phyloP scores from a whole-genome alignment of 2,797 vertebrate genomes.

The Hyperoplus immaculatus region DNA sequence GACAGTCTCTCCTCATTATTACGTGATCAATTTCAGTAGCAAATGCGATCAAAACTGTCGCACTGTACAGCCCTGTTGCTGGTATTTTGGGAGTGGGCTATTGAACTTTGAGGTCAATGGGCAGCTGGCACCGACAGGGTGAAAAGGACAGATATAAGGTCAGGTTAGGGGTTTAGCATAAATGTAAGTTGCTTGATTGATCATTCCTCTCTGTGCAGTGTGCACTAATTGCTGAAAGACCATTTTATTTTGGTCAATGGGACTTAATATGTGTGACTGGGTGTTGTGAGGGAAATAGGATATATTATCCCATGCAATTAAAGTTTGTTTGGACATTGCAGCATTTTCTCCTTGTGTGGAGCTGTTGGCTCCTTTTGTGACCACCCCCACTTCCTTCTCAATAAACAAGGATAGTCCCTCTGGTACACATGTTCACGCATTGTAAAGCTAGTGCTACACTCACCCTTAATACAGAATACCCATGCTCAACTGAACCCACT shows the following conservation, averaged over 20 bases:
- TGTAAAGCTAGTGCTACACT: conserved; percentile 14
- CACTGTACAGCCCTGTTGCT: neutral
- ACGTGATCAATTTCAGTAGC: too few species aligned
- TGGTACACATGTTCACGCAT: conserved; percentile 21
- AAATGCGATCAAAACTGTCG: too few species aligned
- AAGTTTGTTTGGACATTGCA: conserved; percentile 78
- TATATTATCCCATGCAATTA: conserved; percentile 75
- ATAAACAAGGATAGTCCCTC: conserved; percentile 35
- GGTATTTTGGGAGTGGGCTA: conserved; percentile 42
- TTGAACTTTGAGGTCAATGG: conserved; percentile 45
- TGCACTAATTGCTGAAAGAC: neutral
- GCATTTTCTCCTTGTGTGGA: conserved; percentile 84
- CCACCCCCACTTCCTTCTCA: conserved; percentile 33
- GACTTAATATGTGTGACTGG: conserved; percentile 19
- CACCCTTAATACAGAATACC: conserved; percentile 8
- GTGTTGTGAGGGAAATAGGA: conserved; percentile 39
- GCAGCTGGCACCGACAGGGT: conserved; percentile 17
- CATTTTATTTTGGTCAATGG: neutral
- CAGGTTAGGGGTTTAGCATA: conserved; percentile 15
- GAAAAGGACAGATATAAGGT: conserved; percentile 31
- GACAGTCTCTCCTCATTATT: too few species aligned
- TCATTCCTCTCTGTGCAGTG: neutral
- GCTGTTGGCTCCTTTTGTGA: conserved; percentile 59
- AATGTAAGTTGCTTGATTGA: conserved; percentile 19
- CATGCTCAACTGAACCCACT: neutral